Evolutionary conservation across 1,140 invertebrate species (phyloP).

Genomic region (Drosophila lowei): DNA sequence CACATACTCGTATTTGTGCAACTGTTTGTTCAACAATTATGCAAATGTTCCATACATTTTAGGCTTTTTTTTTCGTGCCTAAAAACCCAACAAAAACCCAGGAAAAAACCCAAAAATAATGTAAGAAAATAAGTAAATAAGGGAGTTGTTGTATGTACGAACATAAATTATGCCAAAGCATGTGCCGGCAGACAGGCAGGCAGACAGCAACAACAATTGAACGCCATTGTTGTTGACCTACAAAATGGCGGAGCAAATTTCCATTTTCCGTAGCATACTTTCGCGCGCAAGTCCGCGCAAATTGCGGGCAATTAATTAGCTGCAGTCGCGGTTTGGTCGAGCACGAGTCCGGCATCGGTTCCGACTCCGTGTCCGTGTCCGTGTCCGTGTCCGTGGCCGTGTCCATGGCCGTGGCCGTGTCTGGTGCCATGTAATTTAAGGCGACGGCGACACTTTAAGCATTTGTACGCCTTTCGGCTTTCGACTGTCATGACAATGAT

Average conservation of each 20-base stretch:
- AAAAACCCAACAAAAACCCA: conserved; percentile 34
- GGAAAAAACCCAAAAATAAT: conserved; percentile 31
- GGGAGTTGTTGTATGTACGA: conserved; percentile 24
- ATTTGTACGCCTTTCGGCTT: conserved; percentile 29
- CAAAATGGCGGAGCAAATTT: conserved; percentile 46
- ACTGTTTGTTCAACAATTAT: conserved; percentile 56
- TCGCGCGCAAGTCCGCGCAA: conserved; percentile 54
- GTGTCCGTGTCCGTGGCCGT: conserved; percentile 10
- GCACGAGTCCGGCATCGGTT: conserved; percentile 7
- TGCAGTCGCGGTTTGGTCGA: conserved; percentile 30
- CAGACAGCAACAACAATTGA: conserved; percentile 1
- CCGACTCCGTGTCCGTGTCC: conserved; percentile 3
- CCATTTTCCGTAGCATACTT: conserved; percentile 61
- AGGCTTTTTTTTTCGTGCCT: conserved; percentile 9
- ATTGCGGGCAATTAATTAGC: conserved; percentile 74
- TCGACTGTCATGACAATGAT: conserved; percentile 21
- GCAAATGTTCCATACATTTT: conserved; percentile 56
- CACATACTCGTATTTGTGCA: background rate
- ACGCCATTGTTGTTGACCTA: conserved; percentile 63
- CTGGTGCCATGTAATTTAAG: conserved; percentile 50
- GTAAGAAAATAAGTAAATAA: conserved; percentile 47
- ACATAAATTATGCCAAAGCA: conserved; percentile 74
- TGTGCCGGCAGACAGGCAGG: conserved; percentile 40
- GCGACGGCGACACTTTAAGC: conserved; percentile 51
- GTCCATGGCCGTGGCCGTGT: conserved; percentile 9